Conservation (phyloP, 2,888 invertebrate genomes). For the Spicauda simplicius region DNA sequence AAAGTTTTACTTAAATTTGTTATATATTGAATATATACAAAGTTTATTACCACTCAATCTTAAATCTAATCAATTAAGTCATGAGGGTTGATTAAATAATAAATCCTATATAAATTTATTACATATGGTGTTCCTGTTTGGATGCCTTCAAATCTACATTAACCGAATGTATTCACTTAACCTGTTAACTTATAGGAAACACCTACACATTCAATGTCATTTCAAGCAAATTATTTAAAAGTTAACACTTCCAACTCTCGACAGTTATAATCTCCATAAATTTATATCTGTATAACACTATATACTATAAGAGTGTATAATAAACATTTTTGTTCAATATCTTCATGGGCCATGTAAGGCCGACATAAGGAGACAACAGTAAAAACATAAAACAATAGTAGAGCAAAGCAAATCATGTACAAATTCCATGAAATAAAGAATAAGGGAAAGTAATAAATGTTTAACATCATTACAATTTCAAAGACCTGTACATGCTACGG, state of each 20-base stretch:
- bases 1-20: constrained; percentile 82
- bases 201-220: constrained; percentile 46
- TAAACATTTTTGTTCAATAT: constrained; percentile 63
- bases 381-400: constrained; percentile 34
- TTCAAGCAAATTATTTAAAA: constrained; percentile 48
- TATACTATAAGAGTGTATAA: constrained; percentile 55
- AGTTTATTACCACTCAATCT: constrained; percentile 76
- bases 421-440: constrained; percentile 17
- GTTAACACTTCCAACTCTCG: constrained; percentile 44
- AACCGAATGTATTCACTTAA: constrained; percentile 62
- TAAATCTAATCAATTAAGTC: constrained; percentile 78
- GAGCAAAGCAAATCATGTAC: constrained; percentile 38
- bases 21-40: constrained; percentile 83
- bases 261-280: constrained; percentile 56
- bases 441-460: constrained; percentile 11
- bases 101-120: constrained; percentile 76
- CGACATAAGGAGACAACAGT: constrained; percentile 49
- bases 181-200: constrained; percentile 44
- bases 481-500: constrained; percentile 1
- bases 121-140: constrained; percentile 68
- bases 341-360: constrained; percentile 49
- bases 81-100: constrained; percentile 81
- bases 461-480: constrained; percentile 16
- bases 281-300: constrained; percentile 48
- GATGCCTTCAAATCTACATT: constrained; percentile 65